phyloP scores from a whole-genome alignment of 2,797 vertebrate genomes.

The Myotis vivesi region DNA sequence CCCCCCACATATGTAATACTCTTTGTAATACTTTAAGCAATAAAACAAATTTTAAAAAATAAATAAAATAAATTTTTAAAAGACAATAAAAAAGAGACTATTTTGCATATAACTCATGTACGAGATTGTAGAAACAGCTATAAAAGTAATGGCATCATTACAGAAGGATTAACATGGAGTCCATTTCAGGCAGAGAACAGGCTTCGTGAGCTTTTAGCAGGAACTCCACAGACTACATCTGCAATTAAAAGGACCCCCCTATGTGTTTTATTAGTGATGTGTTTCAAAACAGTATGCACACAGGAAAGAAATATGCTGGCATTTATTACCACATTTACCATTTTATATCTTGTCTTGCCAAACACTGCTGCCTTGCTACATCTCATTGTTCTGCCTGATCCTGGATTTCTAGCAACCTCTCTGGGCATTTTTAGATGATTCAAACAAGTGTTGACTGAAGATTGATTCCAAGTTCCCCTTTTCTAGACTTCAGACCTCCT shows the following conservation, averaged over 20 bases:
- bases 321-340: background rate
- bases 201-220: conserved; percentile 36
- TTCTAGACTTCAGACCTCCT: background rate
- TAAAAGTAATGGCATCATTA: conserved; percentile 58
- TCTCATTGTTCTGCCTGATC: background rate
- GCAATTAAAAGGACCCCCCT: conserved; percentile 8
- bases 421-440: background rate
- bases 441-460: background rate
- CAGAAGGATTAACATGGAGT: conserved; percentile 45
- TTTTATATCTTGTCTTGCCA: background rate
- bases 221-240: background rate
- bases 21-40: too few species aligned
- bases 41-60: too few species aligned
- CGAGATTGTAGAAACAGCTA: conserved; percentile 48
- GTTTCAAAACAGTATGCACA: conserved; percentile 34
- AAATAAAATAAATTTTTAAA: too few species aligned
- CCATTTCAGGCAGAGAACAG: conserved; percentile 35
- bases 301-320: background rate
- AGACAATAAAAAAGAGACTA: background rate
- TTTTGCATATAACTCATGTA: conserved; percentile 13
- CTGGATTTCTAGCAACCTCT: background rate
- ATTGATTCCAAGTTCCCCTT: background rate
- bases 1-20: too few species aligned
- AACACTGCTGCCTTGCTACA: background rate
- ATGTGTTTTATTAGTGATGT: background rate